Evolutionary conservation across 2,888 invertebrate species (phyloP), one percentile per base, ranked within the genome.

Genomic region (Lasioglossum villosulum): DNA sequence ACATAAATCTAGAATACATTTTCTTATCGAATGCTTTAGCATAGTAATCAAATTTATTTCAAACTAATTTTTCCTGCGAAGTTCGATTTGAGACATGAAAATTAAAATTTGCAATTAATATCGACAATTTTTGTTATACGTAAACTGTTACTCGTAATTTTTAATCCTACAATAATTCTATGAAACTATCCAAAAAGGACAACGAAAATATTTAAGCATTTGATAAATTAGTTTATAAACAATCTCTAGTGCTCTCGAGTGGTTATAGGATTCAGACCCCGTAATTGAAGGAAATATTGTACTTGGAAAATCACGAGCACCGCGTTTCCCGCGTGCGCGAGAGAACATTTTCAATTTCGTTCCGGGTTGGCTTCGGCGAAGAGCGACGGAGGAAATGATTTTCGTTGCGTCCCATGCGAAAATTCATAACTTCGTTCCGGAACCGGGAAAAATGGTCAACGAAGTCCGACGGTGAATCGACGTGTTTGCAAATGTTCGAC

Each of bases 401-500:
- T 88, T 80, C 80, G 68, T 78, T 78, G 73, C 48, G 72, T 52
- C 66, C 74, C 80, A 80, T 52, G 83, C 71, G 76, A 88, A 88
- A 88, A 89, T 89, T 89, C 90, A 87, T 87, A 87, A 85, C 83
- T 75, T 68, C 27, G 48, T 68, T 23, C 66, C 66, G 66, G 66
- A 19, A 75, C 42, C 48, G 72, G 75, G 42, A 71, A 74, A 75
- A 83, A 70, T 48, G 68, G 45, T 27, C 73, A 23, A 16, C 73
- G 48, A 77, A 79, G 80, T 66, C 56, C 68, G 74, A 84, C 75
- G 75, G 70, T 52, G 78, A 82, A 87, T 86, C 82, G 85, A 84
- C 87, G 83, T 87, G 90, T 89, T 90, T 87, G 84, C 84, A 83
- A 84, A 90, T 84, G 90, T 90, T 87, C 86, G 90, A 82, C 81